Percentiles rank a stretch among this genome's conserved stretches.
Evolutionary conservation across 2,888 invertebrate genomes (phyloP).

Genomic region (Pseudanteris insignis): DNA sequence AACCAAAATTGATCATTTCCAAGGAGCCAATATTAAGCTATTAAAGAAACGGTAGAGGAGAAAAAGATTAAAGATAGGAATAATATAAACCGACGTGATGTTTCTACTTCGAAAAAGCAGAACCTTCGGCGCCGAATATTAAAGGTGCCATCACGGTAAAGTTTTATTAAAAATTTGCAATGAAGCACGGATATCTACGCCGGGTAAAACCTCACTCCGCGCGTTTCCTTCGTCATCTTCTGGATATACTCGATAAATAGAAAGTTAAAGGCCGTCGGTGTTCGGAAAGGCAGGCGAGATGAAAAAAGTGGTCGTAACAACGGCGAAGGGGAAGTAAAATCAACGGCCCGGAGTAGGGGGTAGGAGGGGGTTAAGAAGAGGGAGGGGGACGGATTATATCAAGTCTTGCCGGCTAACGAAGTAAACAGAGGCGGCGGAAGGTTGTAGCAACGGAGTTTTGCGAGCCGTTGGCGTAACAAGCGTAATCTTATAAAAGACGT

Average conservation of each 20-base stretch:
- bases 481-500: conserved; percentile 59
- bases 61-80: no score
- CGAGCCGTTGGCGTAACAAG: conserved; percentile 60
- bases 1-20: no score
- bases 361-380: conserved; percentile 21
- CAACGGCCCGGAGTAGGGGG: conserved; percentile 4
- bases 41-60: no score
- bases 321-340: conserved; percentile 11
- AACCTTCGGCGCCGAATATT: conserved; percentile 20
- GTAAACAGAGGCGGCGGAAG: conserved; percentile 48
- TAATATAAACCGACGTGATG: background rate
- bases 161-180: conserved; percentile 62
- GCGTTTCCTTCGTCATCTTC: background rate
- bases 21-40: no score
- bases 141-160: conserved; percentile 45
- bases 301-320: conserved; percentile 29
- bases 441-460: conserved; percentile 39
- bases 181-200: conserved; percentile 58
- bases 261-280: background rate
- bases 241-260: background rate
- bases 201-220: conserved; percentile 30
- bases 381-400: conserved; percentile 56
- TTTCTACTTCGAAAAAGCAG: conserved; percentile 3
- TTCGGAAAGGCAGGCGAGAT: no score
- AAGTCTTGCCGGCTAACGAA: conserved; percentile 57